Evolutionary conservation across 2,113 vertebrate genomes (phyloP), one percentile per base, ranked within the genome.

Genomic region (Oophaga pumilio): DNA sequence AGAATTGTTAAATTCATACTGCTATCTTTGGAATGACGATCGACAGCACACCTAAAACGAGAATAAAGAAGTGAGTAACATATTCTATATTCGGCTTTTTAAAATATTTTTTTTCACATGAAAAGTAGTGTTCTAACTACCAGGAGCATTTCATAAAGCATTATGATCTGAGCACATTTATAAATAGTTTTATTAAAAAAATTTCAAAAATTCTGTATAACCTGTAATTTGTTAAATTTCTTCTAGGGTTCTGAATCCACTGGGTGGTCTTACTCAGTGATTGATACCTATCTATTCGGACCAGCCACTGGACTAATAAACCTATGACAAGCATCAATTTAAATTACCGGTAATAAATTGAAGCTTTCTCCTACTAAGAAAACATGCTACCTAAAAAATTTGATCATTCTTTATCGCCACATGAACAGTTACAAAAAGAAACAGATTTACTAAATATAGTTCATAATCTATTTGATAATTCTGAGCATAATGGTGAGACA

Each of bases 1-100:
- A 99, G 94, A 90, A 99, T 97, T 71, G 97, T 94, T 89, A 99
- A 94, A 89, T 97, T 99, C 87, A 95, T 95, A 88, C 97, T 98
- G 88, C 90, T 89, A 84, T 98, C 96, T 22, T 93, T 93, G 88
- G 94, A 96, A 81, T 96, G 95, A 52, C 93, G 95, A 92, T 99
- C 98, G 91, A 99, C 96, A 43, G 97, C 97, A 90, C 98, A 99
- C 90, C 98, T 99, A 91, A 33, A 89, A 91, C 0, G 91, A 87
- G 90, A 87, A 88, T 73, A 84, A 24, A 79, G 12, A 33, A 87
- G 7, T 11, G 20, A 81, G 28, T 60, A 9, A 20, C 28, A 28
- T 79, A 59, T 11, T 43, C 2, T 11, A 28, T 9, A 57, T 78
- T 77, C 8, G 13, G 13, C 1, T 3, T 13, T 69, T 26, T 26